These are phyloP conservation scores for Agrochola macilenta DNA, from an alignment of 2,888 invertebrate species.

Conservation along the genomic window DNA sequence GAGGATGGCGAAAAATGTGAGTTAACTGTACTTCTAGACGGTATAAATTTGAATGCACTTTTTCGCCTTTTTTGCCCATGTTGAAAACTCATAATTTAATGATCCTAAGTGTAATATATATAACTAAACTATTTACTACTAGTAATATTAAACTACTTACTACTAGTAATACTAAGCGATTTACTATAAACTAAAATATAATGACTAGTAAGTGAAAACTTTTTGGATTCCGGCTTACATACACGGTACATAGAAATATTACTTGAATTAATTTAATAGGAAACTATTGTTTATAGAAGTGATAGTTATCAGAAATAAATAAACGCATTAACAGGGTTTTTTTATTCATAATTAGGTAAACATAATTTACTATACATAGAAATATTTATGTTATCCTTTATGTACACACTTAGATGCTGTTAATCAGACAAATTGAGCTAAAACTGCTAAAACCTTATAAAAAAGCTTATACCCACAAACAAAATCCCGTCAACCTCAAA, in stretches of 20 bases:
- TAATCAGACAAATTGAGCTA: background rate
- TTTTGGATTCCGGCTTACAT: background rate
- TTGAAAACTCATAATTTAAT: no score
- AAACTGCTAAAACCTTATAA: background rate
- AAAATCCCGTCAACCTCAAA: slow-evolving; percentile 20
- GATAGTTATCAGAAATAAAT: background rate
- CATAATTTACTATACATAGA: background rate
- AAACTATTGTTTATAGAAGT: background rate
- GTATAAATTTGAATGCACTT: background rate
- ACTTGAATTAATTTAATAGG: no score
- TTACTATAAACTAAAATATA: background rate
- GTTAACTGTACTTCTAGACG: slow-evolving; percentile 68
- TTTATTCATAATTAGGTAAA: no score
- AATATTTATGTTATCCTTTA: background rate
- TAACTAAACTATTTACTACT: no score
- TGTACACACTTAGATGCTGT: background rate
- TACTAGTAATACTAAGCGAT: no score
- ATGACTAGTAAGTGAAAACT: background rate
- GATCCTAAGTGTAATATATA: no score
- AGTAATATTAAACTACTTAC: no score
- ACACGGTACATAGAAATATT: background rate
- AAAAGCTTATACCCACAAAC: background rate
- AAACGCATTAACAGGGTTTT: background rate
- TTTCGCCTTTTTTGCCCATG: background rate
- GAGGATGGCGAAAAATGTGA: slow-evolving; percentile 95